Conservation (phyloP, 2,113 vertebrate genomes). For the Podocnemis expansa region DNA sequence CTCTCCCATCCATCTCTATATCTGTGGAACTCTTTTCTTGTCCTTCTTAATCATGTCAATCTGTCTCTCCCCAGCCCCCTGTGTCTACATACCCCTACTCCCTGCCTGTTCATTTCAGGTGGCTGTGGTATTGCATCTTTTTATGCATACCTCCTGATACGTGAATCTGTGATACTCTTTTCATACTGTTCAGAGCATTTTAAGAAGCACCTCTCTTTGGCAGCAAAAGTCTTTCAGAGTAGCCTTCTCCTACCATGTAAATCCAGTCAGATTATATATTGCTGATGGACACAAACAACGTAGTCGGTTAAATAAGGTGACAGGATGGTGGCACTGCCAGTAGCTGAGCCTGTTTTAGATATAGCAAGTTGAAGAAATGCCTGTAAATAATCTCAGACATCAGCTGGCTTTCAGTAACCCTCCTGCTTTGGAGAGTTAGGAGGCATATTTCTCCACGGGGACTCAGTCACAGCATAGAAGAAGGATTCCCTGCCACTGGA, state of each 20-base stretch:
- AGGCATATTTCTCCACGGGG: neutral
- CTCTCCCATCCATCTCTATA: neutral
- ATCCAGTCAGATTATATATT: fast-evolving
- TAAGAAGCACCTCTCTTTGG: neutral
- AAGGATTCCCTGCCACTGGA: neutral
- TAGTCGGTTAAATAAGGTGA: neutral
- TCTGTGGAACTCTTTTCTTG: neutral
- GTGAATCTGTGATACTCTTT: neutral
- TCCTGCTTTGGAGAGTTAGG: neutral
- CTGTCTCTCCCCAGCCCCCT: neutral
- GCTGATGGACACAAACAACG: neutral
- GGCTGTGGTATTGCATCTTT: neutral
- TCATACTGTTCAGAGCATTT: neutral
- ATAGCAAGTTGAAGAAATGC: neutral
- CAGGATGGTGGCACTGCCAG: too few relatives aligned
- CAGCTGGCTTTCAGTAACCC: neutral
- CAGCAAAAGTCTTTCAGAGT: neutral
- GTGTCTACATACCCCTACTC: neutral
- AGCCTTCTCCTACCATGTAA: neutral
- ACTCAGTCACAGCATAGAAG: neutral
- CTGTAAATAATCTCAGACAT: neutral
- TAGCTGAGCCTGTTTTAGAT: fast-evolving
- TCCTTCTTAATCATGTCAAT: neutral
- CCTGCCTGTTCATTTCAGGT: neutral
- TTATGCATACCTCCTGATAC: neutral